phyloP scores from a whole-genome alignment of 2,797 vertebrate genomes.

The Coracias cyanogaster region DNA sequence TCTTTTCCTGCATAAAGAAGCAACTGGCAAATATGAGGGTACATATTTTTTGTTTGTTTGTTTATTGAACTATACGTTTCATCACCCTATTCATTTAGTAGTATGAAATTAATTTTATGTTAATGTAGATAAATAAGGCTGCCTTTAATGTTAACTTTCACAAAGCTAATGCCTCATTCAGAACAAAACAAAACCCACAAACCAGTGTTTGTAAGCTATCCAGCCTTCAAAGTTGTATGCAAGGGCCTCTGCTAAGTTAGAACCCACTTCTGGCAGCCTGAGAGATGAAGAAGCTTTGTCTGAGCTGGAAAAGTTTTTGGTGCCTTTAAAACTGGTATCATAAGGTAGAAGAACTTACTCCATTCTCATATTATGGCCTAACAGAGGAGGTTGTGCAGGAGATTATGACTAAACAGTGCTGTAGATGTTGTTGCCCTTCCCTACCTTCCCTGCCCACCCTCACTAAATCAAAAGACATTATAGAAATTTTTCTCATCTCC shows the following conservation, averaged over 20 bases:
- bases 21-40: background rate
- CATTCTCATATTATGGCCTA: background rate
- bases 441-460: too few relatives aligned
- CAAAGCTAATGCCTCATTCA: conserved; percentile 43
- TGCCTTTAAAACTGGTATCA: background rate
- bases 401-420: background rate
- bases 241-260: background rate
- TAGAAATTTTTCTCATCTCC: background rate
- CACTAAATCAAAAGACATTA: background rate
- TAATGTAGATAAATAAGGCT: conserved; percentile 67
- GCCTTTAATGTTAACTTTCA: conserved; percentile 68
- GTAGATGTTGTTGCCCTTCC: background rate
- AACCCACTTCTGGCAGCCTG: background rate
- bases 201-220: background rate
- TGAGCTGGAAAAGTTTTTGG: background rate
- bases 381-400: background rate
- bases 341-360: background rate
- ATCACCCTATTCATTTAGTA: conserved; percentile 62
- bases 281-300: background rate
- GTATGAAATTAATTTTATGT: conserved; percentile 70
- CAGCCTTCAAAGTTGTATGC: background rate
- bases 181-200: background rate
- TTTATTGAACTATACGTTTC: conserved; percentile 49
- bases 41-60: too few relatives aligned
- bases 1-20: conserved; percentile 43